Conservation (phyloP, 35 echinoderm and acorn worm species). For the Holothuria glaberrima region DNA sequence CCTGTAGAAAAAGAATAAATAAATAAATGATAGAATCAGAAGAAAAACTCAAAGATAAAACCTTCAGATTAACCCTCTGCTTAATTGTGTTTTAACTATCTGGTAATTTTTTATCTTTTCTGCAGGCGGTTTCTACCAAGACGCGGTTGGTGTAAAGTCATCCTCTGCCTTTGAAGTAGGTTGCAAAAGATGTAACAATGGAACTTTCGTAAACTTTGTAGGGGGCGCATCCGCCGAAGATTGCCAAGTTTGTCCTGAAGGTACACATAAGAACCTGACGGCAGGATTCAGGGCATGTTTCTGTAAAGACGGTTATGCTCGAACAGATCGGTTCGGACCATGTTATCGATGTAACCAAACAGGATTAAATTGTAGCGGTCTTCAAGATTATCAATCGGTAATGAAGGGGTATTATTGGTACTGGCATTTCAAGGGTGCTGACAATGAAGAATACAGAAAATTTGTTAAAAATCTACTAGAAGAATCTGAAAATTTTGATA, state of each 20-base stretch:
- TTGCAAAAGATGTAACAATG: constrained; percentile 55
- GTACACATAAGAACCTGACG: constrained; percentile 31
- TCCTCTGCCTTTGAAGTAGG: not conserved
- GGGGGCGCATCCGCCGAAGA: constrained; percentile 3
- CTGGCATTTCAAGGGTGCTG: not conserved
- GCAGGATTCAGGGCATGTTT: constrained; percentile 67
- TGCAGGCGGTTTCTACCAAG: constrained; percentile 65
- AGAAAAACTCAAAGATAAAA: no score
- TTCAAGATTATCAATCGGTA: constrained; percentile 38
- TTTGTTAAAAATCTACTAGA: constrained; percentile 44
- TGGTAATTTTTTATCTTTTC: not conserved
- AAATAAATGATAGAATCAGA: no score
- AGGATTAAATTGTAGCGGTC: constrained; percentile 25
- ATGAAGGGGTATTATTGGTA: constrained; percentile 52
- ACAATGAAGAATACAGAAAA: not conserved
- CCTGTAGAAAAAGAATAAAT: no score
- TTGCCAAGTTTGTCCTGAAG: constrained; percentile 61
- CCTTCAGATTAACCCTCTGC: no score
- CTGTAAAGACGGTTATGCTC: constrained; percentile 45
- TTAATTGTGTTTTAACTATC: no score
- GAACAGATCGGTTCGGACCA: constrained; percentile 53
- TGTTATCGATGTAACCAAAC: constrained; percentile 33
- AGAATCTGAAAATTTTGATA: no score
- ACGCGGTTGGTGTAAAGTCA: constrained; percentile 10
- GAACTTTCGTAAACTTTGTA: constrained; percentile 29